phyloP scores from a whole-genome alignment of 2,888 invertebrate genomes.

The Oscheius sp. region DNA sequence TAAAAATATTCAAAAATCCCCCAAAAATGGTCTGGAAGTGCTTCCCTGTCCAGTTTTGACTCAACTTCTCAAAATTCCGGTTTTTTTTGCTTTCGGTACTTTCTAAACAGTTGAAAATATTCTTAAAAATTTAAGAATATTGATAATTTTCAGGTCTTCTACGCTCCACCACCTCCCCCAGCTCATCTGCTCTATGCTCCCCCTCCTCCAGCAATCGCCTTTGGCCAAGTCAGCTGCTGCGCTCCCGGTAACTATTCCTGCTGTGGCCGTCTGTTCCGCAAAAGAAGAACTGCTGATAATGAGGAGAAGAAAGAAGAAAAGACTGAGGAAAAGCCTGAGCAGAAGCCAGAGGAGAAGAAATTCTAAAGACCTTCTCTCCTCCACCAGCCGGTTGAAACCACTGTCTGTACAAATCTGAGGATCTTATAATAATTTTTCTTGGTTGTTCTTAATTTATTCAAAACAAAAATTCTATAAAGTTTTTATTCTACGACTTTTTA shows the following conservation, averaged over 20 bases:
- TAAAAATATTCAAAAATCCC: neutral
- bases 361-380: neutral
- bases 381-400: too few species aligned
- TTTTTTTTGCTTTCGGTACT: neutral
- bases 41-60: too few species aligned
- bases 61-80: too few species aligned
- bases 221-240: constrained; percentile 36
- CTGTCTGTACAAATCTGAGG: constrained; percentile 6
- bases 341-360: constrained; percentile 18
- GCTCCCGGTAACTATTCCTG: constrained; percentile 35
- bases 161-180: constrained; percentile 23
- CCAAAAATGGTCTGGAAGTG: too few species aligned
- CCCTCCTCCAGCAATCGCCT: constrained; percentile 23
- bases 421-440: neutral
- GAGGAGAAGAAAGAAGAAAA: constrained; percentile 12
- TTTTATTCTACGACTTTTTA: neutral
- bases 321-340: too few species aligned
- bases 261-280: constrained; percentile 35
- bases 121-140: neutral
- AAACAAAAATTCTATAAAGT: neutral
- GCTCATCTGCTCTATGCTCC: neutral
- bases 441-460: too few species aligned
- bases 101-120: too few species aligned
- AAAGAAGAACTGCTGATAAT: constrained; percentile 4
- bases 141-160: constrained; percentile 10